Percentiles rank a stretch among this genome's conserved stretches.
Evolutionary conservation across 2,888 invertebrate species (phyloP).

Genomic region (Melinaea menophilus): DNA sequence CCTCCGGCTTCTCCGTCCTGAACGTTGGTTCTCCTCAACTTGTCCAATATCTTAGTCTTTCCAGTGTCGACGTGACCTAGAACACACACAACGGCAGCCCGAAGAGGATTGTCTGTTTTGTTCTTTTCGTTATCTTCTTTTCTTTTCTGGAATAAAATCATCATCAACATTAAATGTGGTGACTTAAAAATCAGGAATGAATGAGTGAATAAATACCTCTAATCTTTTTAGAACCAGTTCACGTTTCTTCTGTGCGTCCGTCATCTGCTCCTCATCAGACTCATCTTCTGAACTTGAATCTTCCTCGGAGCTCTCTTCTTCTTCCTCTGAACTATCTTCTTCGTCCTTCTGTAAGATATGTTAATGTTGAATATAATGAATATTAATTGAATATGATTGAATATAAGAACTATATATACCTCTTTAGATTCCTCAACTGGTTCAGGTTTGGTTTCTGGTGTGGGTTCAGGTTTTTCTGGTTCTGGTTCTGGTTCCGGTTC

Average conservation of each 20-base stretch:
- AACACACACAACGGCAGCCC: conserved; percentile 98
- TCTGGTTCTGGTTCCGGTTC: conserved; percentile 49
- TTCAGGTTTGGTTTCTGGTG: conserved; percentile 32
- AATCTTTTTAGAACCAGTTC: conserved; percentile 86
- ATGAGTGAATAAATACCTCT: conserved; percentile 60
- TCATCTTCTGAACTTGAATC: conserved; percentile 79
- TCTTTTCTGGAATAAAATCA: conserved; percentile 57
- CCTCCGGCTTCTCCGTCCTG: conserved; percentile 99
- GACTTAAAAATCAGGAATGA: neutral
- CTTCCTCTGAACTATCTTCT: conserved; percentile 64
- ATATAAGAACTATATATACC: conserved; percentile 33
- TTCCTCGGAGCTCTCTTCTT: conserved; percentile 69
- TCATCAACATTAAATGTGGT: neutral
- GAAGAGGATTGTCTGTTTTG: conserved; percentile 75
- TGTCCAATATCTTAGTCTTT: conserved; percentile 99
- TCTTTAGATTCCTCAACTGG: conserved; percentile 42
- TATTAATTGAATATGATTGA: no score
- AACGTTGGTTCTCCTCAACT: conserved; percentile 91
- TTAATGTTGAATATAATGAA: no score
- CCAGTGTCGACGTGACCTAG: conserved; percentile 99
- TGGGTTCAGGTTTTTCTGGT: conserved; percentile 44
- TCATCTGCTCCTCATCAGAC: conserved; percentile 81
- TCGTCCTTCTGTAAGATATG: conserved; percentile 57
- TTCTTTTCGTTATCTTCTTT: conserved; percentile 71
- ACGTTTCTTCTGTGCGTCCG: conserved; percentile 85